Evolutionary conservation across 2,888 invertebrate species (phyloP), one percentile per base, ranked within the genome.

Genomic region (Drosophila pegasa): DNA sequence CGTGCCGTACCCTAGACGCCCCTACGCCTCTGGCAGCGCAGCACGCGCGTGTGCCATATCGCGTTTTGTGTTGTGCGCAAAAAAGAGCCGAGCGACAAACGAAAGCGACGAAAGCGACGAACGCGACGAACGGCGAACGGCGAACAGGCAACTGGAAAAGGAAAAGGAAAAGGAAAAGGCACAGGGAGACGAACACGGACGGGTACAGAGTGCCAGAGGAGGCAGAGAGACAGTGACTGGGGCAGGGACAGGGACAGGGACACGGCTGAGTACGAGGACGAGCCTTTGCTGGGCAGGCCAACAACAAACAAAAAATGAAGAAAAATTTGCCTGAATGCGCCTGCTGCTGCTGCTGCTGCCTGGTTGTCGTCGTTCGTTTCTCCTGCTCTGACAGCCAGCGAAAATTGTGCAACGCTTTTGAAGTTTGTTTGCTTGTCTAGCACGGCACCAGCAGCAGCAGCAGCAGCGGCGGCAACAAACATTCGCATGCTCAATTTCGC

Each of bases 61-160:
- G 75, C 71, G 74, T 80, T 89, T 89, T 88, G 87, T 82, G 70
- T 62, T 71, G 83, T 88, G 83, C 83, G 87, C 89, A 86, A 88
- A 88, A 75, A 71, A 58, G 75, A 80, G 75, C 87, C 87, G 88
- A 88, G 29, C 71, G 60, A 52, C 61, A 52, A 59, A 43, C 63
- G 67, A 73, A 73, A 61, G 57, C 67, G 74, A 67, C 56, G 66
- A 80, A 55, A n/a, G n/a, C 33, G 27, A 58, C 59, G 29, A 65
- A 77, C 37, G 22, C n/a, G n/a, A n/a, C 56, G 66, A 80, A 55
- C 33, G 27, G 61, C 59, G 29, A 65, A 77, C 37, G 22, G 60
- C 57, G 33, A 65, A 71, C 47, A 40, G 47, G 43, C 45, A 50
- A 71, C 27, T 27, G 45, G 45, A 27, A 45, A 45, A 62, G 45